Conservation (phyloP, 2,888 invertebrate species). For the Schizotus pectinicornis region DNA sequence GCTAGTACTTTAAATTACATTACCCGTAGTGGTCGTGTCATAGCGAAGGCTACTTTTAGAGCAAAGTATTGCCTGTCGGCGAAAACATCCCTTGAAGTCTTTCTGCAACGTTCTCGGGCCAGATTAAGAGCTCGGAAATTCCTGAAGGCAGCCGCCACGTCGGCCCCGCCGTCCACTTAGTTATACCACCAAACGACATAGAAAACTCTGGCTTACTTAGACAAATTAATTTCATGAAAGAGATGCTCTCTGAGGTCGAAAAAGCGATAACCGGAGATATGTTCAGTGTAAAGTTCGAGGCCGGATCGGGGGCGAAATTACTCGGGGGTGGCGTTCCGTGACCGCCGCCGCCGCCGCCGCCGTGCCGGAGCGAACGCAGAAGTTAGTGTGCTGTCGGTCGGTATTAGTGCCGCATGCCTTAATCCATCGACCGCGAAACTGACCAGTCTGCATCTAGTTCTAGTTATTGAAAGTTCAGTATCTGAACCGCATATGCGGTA, state of each 20-base stretch:
- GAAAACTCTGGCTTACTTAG: constrained; percentile 27
- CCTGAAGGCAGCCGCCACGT: constrained; percentile 4
- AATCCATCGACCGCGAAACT: constrained; percentile 12
- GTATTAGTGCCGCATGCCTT: constrained; percentile 31
- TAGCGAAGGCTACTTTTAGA: no score
- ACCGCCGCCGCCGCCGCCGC: constrained; percentile 9
- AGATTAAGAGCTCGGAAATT: no score
- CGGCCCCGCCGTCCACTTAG: constrained; percentile 2
- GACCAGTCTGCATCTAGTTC: constrained; percentile 24
- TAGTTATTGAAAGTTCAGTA: constrained; percentile 6
- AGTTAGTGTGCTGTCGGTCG: constrained; percentile 22
- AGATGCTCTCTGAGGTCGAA: constrained; percentile 1
- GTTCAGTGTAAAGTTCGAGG: constrained; percentile 19
- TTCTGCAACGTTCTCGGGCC: no score
- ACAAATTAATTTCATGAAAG: constrained; percentile 28
- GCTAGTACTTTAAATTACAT: no score
- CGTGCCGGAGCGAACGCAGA: constrained; percentile 14
- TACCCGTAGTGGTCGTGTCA: no score
- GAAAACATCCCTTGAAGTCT: no score
- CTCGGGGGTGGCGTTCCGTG: constrained; percentile 21
- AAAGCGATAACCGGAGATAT: constrained; percentile 23
- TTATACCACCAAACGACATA: constrained; percentile 12
- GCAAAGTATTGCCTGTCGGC: no score
- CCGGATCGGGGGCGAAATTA: constrained; percentile 15
- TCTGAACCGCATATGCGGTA: neutral